Percentiles rank a stretch among this genome's conserved stretches.
phyloP scores from a whole-genome alignment of 2,797 vertebrate genomes.

The Botia kubotai region DNA sequence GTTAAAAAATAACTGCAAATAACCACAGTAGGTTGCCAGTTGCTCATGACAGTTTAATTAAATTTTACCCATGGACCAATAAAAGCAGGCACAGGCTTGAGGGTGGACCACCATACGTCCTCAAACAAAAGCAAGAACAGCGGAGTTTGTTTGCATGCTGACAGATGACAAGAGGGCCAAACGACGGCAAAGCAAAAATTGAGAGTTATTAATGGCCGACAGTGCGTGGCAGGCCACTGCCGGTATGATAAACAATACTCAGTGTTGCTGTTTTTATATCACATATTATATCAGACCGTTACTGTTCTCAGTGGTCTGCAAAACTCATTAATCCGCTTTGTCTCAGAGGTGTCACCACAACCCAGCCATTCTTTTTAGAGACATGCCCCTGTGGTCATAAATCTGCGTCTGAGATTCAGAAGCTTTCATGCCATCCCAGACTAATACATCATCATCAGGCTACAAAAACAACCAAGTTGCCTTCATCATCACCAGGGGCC shows the following conservation, averaged over 20 bases:
- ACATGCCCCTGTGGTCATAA: conserved; percentile 46
- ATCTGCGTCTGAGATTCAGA: conserved; percentile 47
- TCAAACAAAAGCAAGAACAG: conserved; percentile 39
- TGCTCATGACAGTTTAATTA: conserved; percentile 34
- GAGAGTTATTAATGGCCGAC: conserved; percentile 59
- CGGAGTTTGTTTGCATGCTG: conserved; percentile 48
- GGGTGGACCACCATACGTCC: conserved; percentile 27
- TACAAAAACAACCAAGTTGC: conserved; percentile 52
- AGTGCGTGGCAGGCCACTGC: conserved; percentile 48
- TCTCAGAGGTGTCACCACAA: conserved; percentile 55
- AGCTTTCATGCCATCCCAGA: conserved; percentile 21
- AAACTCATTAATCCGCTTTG: conserved; percentile 63
- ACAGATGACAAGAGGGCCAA: conserved; percentile 37
- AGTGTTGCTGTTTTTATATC: conserved; percentile 63
- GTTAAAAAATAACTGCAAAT: conserved; percentile 36
- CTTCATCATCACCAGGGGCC: conserved; percentile 68
- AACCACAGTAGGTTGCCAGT: conserved; percentile 39
- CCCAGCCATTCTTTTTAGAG: conserved; percentile 43
- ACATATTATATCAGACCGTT: conserved; percentile 65
- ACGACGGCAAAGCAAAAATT: conserved; percentile 39
- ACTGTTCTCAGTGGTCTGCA: conserved; percentile 39
- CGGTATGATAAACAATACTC: conserved; percentile 62
- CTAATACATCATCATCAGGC: conserved; percentile 64
- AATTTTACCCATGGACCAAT: conserved; percentile 35
- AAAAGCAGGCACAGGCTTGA: conserved; percentile 31